Conservation (phyloP, 2,888 invertebrate genomes). For the Abrostola tripartita region DNA sequence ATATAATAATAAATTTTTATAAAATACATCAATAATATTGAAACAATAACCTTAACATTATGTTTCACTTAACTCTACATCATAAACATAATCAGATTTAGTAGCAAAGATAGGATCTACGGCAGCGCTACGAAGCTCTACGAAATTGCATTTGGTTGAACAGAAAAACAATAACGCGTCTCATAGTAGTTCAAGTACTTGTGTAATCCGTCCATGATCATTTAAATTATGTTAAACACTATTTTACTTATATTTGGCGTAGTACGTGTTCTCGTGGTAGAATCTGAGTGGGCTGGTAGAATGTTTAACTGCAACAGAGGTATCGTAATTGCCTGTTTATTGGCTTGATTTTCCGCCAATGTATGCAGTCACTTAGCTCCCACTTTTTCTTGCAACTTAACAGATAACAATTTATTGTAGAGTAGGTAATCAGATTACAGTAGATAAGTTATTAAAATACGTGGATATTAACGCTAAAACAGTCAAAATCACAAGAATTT, state of each 20-base stretch:
- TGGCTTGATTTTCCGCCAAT: slow-evolving; percentile 34
- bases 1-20: too few relatives aligned
- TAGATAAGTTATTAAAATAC: neutral
- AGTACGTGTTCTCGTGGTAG: slow-evolving; percentile 12
- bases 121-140: slow-evolving; percentile 46
- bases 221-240: neutral
- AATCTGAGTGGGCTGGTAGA: slow-evolving; percentile 40
- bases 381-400: slow-evolving; percentile 12
- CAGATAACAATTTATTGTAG: slow-evolving; percentile 9
- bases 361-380: slow-evolving; percentile 29
- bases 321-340: slow-evolving; percentile 33
- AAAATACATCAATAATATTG: too few relatives aligned
- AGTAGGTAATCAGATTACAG: neutral
- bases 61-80: neutral
- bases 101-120: slow-evolving; percentile 44
- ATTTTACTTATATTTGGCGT: slow-evolving; percentile 10
- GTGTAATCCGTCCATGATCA: neutral
- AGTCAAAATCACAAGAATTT: slow-evolving; percentile 4
- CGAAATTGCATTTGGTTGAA: slow-evolving; percentile 23
- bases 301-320: slow-evolving; percentile 24
- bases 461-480: neutral
- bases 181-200: neutral
- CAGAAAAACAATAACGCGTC: slow-evolving; percentile 3
- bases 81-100: slow-evolving; percentile 26
- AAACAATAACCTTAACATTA: too few relatives aligned